Percentiles rank a stretch among this genome's conserved stretches.
phyloP scores from a whole-genome alignment of 2,888 invertebrate species.

The Eremobia ochroleuca region DNA sequence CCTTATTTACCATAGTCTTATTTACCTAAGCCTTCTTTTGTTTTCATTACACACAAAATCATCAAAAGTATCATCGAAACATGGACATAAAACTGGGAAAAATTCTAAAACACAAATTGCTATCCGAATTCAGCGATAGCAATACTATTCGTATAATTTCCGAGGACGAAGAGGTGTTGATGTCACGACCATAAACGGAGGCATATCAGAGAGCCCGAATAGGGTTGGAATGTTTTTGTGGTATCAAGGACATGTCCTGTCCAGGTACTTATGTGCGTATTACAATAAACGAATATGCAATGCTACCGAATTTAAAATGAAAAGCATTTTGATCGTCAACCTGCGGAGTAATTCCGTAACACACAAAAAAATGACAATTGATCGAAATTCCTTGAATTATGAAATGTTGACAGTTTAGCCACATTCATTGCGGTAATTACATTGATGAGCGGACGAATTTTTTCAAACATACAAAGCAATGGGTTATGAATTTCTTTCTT shows the following conservation, averaged over 20 bases:
- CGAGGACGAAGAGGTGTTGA: constrained; percentile 28
- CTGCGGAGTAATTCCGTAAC: not conserved
- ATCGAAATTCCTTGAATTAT: not conserved
- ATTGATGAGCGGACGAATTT: not conserved
- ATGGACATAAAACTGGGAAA: not conserved
- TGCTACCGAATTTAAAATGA: not conserved
- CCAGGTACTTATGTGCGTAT: not conserved
- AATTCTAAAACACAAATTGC: constrained; percentile 32
- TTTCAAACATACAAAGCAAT: not conserved
- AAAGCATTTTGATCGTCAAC: too few relatives aligned
- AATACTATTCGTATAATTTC: constrained; percentile 37
- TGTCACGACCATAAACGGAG: constrained; percentile 57
- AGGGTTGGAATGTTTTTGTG: constrained; percentile 38
- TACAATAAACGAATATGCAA: not conserved
- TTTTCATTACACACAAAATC: not conserved
- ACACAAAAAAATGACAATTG: not conserved
- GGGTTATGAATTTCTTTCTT: not conserved
- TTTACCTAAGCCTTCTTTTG: not conserved
- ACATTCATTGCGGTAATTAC: not conserved
- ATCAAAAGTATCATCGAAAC: too few relatives aligned
- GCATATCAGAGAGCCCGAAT: constrained; percentile 49
- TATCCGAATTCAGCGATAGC: constrained; percentile 25
- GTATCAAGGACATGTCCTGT: not conserved
- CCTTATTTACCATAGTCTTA: too few relatives aligned
- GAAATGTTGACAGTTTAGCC: not conserved